Conservation (phyloP, 2,113 vertebrate genomes). For the Amia ocellicauda region DNA sequence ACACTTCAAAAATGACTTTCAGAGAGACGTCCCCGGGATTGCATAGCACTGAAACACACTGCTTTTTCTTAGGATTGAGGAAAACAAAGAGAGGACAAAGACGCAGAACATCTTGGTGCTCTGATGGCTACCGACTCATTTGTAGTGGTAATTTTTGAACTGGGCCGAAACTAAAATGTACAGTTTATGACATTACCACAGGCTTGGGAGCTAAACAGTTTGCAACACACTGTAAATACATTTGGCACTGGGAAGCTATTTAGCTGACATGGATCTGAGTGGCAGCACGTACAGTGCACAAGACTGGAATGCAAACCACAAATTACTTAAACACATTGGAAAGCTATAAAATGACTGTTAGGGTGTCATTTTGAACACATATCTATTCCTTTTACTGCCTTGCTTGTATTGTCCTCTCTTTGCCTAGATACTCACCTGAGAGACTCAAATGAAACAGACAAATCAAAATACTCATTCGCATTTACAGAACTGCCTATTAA, state of each 20-base stretch:
- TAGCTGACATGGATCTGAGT: conserved; percentile 22
- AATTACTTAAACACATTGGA: conserved; percentile 18
- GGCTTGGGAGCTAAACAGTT: conserved; percentile 1
- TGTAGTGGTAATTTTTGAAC: neutral
- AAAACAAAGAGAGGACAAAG: no score
- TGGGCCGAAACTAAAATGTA: neutral
- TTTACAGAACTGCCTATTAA: conserved; percentile 8
- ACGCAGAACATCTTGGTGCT: no score
- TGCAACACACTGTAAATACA: neutral
- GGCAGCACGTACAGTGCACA: conserved; percentile 22
- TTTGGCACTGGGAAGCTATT: conserved; percentile 16
- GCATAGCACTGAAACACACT: neutral
- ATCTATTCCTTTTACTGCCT: neutral
- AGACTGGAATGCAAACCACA: conserved; percentile 33
- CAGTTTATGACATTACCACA: neutral
- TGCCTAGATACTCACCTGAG: neutral
- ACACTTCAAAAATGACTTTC: conserved; percentile 8
- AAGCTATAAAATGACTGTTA: conserved; percentile 31
- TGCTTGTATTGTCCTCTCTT: neutral
- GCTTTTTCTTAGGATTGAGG: neutral
- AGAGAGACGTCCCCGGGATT: neutral
- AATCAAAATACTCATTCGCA: neutral
- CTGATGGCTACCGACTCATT: neutral
- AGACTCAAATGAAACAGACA: neutral
- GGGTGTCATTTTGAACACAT: neutral